Evolutionary conservation across 2,888 invertebrate species (phyloP).

Genomic region (Chalcis sispes): DNA sequence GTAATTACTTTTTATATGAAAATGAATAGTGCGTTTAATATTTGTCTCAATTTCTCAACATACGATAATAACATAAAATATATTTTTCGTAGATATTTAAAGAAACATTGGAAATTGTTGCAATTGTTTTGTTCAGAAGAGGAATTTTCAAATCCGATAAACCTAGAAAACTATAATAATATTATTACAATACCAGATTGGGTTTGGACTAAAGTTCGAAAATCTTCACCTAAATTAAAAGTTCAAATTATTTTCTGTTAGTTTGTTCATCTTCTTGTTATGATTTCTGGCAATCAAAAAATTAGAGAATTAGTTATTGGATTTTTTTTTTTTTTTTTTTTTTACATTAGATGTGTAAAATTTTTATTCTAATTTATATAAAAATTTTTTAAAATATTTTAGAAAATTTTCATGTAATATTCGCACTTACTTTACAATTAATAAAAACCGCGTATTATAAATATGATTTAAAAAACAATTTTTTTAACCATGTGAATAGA

Average conservation of each 20-base stretch:
- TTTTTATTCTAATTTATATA: not conserved
- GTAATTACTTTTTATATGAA: too few species aligned
- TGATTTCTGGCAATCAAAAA: too few species aligned
- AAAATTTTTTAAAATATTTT: not conserved
- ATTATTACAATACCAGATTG: conserved; percentile 37
- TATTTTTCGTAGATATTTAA: conserved; percentile 6
- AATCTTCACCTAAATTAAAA: conserved; percentile 38
- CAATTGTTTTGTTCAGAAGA: conserved; percentile 34
- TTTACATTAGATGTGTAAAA: too few species aligned
- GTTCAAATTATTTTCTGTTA: conserved; percentile 40
- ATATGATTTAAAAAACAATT: too few species aligned
- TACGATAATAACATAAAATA: not conserved
- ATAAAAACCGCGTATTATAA: too few species aligned
- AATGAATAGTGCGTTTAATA: too few species aligned
- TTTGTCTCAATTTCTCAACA: too few species aligned
- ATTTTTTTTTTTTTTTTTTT: too few species aligned
- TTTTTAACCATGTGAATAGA: too few species aligned
- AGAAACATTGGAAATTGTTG: conserved; percentile 20
- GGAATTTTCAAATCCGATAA: conserved; percentile 15
- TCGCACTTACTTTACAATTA: too few species aligned
- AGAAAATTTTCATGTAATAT: not conserved
- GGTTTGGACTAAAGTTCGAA: conserved; percentile 26
- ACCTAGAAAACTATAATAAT: not conserved
- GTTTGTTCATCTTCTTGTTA: not conserved
- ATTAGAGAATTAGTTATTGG: too few species aligned